These are phyloP conservation scores for Spongilla lacustris DNA, from an alignment of 37 sponge, comb jelly and placozoan species.

Conservation along the genomic window DNA sequence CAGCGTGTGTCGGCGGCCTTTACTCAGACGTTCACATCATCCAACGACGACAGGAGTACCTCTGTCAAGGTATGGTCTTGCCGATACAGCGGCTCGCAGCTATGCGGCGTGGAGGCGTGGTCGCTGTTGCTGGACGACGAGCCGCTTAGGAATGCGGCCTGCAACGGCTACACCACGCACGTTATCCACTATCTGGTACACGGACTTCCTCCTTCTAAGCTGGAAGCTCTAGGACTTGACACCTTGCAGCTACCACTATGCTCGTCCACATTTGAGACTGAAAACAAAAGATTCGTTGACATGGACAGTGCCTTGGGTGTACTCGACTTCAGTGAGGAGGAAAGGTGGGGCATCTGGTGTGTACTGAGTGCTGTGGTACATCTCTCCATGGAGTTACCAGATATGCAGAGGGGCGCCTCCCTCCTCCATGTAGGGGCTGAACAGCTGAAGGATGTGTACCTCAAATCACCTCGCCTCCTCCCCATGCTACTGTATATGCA, in stretches of 20 bases:
- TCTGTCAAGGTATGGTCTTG: neutral
- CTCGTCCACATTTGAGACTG: neutral
- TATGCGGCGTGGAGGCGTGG: neutral
- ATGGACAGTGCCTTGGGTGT: neutral
- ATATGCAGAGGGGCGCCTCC: neutral
- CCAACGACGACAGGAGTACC: neutral
- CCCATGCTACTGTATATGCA: constrained; percentile 20
- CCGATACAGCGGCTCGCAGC: neutral
- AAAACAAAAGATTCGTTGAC: neutral
- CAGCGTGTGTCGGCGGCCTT: neutral
- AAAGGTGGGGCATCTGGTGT: neutral
- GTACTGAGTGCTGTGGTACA: neutral
- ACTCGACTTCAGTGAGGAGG: neutral
- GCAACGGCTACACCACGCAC: neutral
- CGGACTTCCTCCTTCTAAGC: neutral
- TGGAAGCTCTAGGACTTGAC: neutral
- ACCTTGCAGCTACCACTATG: neutral
- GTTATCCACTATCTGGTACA: neutral
- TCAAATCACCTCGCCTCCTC: neutral
- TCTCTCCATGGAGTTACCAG: neutral
- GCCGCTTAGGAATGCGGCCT: neutral
- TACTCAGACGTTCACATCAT: neutral
- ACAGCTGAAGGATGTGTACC: neutral
- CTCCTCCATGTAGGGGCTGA: neutral
- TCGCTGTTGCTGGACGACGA: neutral